phyloP scores from a whole-genome alignment of 2,888 invertebrate species.

The Dynastes hyllus region DNA sequence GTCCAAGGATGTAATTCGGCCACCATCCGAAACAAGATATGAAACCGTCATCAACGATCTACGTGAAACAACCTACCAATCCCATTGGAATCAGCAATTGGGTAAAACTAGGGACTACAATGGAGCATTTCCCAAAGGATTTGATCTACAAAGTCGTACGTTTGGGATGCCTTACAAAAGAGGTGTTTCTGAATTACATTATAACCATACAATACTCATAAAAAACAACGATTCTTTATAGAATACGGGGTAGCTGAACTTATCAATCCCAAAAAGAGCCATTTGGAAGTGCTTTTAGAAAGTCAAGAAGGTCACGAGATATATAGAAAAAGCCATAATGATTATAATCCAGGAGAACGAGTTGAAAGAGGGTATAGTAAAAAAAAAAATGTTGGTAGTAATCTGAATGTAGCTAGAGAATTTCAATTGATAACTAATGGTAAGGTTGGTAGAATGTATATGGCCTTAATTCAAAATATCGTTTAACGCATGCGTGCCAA shows the following conservation, averaged over 20 bases:
- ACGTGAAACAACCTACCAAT: conserved; percentile 71
- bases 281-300: conserved; percentile 67
- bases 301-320: conserved; percentile 69
- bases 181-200: conserved; percentile 39
- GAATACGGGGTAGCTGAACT: conserved; percentile 65
- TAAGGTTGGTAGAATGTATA: no score
- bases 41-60: conserved; percentile 71
- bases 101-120: conserved; percentile 70
- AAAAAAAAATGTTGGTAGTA: background rate
- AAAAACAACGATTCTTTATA: conserved; percentile 52
- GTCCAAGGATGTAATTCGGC: conserved; percentile 28
- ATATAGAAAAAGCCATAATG: conserved; percentile 72
- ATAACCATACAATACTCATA: no score
- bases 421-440: no score
- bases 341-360: conserved; percentile 71
- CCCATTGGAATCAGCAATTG: conserved; percentile 71
- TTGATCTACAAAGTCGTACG: conserved; percentile 67
- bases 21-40: conserved; percentile 65
- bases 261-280: conserved; percentile 69
- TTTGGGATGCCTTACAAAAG: conserved; percentile 66
- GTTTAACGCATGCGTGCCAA: no score
- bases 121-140: conserved; percentile 68
- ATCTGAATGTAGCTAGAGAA: background rate
- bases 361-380: conserved; percentile 66
- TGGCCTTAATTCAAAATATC: no score